Conservation (phyloP, 2,113 vertebrate genomes). For the Nycticryphes semicollaris region DNA sequence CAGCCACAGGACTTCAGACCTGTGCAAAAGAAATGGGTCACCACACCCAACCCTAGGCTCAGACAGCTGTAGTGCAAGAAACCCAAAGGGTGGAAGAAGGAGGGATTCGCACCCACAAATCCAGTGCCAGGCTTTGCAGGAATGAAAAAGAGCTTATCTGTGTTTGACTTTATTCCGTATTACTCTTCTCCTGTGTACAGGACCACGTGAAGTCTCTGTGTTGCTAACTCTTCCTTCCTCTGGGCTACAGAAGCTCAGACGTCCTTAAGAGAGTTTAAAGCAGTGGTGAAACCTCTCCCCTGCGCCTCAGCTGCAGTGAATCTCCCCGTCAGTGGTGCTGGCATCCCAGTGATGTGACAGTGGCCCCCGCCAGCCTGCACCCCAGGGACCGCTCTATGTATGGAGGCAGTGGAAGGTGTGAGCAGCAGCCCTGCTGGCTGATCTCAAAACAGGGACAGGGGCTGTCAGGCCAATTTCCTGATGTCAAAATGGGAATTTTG, state of each 20-base stretch:
- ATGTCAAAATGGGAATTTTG: not conserved
- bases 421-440: not conserved
- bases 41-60: not conserved
- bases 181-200: not conserved
- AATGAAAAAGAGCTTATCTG: not conserved
- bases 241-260: not conserved
- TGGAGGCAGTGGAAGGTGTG: not conserved
- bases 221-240: not conserved
- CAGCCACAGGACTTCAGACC: not conserved
- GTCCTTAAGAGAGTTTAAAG: not conserved
- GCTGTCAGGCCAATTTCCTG: not conserved
- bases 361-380: rapidly evolving
- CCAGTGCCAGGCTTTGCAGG: not conserved
- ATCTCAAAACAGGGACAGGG: not conserved
- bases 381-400: not conserved
- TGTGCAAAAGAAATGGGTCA: not conserved
- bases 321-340: not conserved
- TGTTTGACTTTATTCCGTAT: not conserved
- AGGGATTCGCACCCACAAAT: not conserved
- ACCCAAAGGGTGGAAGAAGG: not conserved
- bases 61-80: not conserved
- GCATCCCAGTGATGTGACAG: rapidly evolving
- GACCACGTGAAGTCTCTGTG: not conserved
- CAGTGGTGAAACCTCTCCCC: not conserved
- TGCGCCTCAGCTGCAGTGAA: not conserved